Percentiles rank a stretch among this genome's conserved stretches.
Conservation (phyloP, 2,888 invertebrate species). For the Mythimna loreyi region DNA sequence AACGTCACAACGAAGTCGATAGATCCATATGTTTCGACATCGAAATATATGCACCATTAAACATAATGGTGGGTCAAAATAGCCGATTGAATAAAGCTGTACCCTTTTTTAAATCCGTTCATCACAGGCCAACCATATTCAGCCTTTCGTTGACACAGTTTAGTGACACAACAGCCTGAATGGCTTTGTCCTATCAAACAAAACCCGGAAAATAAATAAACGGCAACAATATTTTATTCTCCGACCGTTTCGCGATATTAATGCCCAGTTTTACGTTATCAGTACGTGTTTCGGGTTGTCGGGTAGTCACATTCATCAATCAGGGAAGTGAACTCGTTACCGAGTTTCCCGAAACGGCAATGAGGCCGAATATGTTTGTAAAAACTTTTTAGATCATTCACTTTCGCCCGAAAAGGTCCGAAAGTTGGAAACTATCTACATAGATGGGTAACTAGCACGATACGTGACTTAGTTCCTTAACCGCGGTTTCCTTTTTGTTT, state of each 20-base stretch:
- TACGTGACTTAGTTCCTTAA: conserved; percentile 70
- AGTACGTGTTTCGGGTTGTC: conserved; percentile 77
- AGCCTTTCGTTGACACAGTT: conserved; percentile 49
- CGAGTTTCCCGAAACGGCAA: conserved; percentile 82
- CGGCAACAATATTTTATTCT: conserved; percentile 71
- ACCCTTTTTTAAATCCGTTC: conserved; percentile 33
- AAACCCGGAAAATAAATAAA: conserved; percentile 64
- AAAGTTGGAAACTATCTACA: conserved; percentile 65
- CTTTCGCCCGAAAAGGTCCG: conserved; percentile 81
- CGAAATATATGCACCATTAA: conserved; percentile 24
- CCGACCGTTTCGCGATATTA: conserved; percentile 74
- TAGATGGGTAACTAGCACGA: conserved; percentile 66
- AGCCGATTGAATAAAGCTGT: conserved; percentile 37
- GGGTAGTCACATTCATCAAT: conserved; percentile 84
- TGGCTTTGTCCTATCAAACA: conserved; percentile 60
- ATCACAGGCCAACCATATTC: conserved; percentile 30
- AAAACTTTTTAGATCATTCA: conserved; percentile 89
- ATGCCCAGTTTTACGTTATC: conserved; percentile 78
- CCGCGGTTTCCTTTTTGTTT: conserved; percentile 45
- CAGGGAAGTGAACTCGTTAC: conserved; percentile 88
- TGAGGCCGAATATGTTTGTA: conserved; percentile 82
- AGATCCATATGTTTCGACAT: not conserved
- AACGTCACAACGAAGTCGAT: not conserved
- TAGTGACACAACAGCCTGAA: conserved; percentile 47
- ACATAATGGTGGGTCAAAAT: conserved; percentile 13